Conservation (phyloP, 1,140 invertebrate genomes). For the Procambarus virginalis region DNA sequence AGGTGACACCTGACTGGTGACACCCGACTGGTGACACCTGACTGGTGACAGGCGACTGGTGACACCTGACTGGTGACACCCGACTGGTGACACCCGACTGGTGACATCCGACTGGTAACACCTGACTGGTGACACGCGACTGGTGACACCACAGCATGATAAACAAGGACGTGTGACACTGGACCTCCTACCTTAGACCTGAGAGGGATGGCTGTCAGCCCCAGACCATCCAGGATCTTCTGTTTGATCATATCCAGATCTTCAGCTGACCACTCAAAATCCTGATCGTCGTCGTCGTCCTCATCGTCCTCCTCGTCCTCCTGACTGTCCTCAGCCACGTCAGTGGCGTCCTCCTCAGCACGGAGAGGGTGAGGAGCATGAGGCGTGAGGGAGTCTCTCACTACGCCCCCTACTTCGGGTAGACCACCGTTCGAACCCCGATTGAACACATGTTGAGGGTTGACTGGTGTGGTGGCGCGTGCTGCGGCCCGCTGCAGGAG, state of each 20-base stretch:
- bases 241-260: conserved; percentile 61
- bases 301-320: conserved; percentile 50
- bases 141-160: not conserved
- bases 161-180: not conserved
- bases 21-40: too few species aligned
- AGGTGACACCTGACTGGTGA: too few species aligned
- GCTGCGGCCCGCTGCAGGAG: conserved; percentile 34
- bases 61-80: too few species aligned
- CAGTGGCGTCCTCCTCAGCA: not conserved
- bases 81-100: too few species aligned
- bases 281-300: conserved; percentile 37
- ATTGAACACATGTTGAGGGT: conserved; percentile 5
- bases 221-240: conserved; percentile 54
- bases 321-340: not conserved
- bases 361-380: conserved; percentile 14
- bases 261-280: conserved; percentile 52
- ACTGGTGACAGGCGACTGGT: too few species aligned
- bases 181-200: conserved; percentile 36
- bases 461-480: conserved; percentile 25
- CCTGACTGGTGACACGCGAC: too few species aligned
- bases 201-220: conserved; percentile 28
- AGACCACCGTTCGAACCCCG: not conserved
- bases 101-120: too few species aligned
- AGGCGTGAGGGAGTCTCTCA: not conserved
- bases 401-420: not conserved